Conservation (phyloP, 2,113 vertebrate genomes). For the Cyanoramphus novaezelandiae region DNA sequence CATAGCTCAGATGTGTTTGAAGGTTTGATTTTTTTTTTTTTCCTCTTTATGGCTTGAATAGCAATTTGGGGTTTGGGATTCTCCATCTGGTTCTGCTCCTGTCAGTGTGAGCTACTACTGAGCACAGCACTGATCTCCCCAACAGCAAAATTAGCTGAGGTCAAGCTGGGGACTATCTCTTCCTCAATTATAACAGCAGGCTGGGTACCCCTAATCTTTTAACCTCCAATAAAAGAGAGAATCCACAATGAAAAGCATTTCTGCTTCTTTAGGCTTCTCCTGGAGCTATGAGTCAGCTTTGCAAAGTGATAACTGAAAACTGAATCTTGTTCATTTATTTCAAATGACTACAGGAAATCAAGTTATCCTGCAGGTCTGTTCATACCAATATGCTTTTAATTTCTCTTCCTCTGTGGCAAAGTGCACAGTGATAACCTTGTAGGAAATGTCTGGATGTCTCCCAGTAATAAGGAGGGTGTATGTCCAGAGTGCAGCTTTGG, state of each 20-base stretch:
- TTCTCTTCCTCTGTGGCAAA: neutral
- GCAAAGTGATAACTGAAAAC: neutral
- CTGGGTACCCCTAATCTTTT: neutral
- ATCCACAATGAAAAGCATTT: neutral
- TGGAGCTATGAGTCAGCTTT: neutral
- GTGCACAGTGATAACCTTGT: neutral
- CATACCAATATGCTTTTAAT: neutral
- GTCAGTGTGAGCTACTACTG: neutral
- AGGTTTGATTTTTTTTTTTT: neutral
- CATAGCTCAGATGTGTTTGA: neutral
- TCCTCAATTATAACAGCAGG: neutral
- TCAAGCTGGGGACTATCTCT: neutral
- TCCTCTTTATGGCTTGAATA: neutral
- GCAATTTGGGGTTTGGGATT: neutral
- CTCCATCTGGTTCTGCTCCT: neutral
- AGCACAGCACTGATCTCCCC: neutral
- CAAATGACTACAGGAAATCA: neutral
- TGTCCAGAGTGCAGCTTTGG: fast-evolving
- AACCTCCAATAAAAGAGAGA: neutral
- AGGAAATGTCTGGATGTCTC: neutral
- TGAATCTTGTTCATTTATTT: neutral
- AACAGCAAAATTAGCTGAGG: neutral
- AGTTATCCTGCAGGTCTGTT: neutral
- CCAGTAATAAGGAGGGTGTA: neutral
- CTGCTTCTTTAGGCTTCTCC: neutral